Conservation (phyloP, 2,797 vertebrate species). For the Macropus fuliginosus region DNA sequence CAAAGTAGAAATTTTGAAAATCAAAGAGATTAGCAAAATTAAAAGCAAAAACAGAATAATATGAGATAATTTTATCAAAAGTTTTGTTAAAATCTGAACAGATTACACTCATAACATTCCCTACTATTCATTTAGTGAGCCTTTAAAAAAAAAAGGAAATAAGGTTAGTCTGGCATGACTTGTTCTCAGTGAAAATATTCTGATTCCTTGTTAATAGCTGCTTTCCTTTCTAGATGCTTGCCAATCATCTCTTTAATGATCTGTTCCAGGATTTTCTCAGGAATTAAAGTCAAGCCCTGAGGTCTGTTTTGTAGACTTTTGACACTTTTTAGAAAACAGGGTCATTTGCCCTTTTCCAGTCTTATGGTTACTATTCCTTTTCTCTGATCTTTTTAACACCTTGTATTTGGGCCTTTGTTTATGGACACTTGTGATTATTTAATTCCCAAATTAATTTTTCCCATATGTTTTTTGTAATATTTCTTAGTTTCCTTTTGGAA, state of each 20-base stretch:
- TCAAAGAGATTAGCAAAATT: not conserved
- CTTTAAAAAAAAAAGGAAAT: not conserved
- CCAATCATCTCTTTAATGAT: not conserved
- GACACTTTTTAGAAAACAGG: not conserved
- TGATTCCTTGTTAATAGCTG: not conserved
- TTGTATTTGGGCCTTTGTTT: not conserved
- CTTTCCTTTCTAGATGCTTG: not conserved
- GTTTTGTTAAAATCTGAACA: not conserved
- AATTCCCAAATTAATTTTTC: not conserved
- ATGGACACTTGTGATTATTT: not conserved
- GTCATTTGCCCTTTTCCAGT: not conserved
- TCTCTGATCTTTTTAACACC: not conserved
- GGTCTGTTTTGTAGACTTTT: not conserved
- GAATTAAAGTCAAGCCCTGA: not conserved
- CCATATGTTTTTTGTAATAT: not conserved
- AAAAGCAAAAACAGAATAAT: not conserved
- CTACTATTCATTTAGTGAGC: not conserved
- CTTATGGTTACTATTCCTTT: not conserved
- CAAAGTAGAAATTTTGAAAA: not conserved
- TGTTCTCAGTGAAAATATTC: not conserved
- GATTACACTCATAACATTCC: not conserved
- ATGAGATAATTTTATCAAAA: not conserved
- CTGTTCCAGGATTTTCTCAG: not conserved
- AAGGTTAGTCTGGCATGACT: not conserved
- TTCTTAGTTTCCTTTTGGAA: not conserved